Base-by-base conservation (phyloP, 2,888 invertebrate species). In the Caenorhabditis sp. region DNA sequence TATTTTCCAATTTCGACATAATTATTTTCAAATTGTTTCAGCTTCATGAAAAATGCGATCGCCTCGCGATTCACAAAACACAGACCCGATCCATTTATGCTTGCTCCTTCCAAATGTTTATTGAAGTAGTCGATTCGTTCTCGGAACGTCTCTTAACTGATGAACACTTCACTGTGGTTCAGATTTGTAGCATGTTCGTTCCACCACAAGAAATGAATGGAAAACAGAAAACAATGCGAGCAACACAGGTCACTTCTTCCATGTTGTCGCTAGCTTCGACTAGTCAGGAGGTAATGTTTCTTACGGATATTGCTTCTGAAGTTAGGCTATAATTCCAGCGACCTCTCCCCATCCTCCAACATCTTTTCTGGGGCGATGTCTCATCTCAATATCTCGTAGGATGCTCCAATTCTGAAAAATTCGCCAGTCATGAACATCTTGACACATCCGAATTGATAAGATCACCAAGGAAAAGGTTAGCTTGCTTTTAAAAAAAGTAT, bases 331-430 rank as follows among this genome's bases (percentile, higher is more conserved):
- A n/a, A 50, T 50, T 50, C 12, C 69, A 76, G 12, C 53, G 66
- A 20, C 71, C 80, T 27, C 64, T 80, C 21, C 80, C 80, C 12
- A 67, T 80, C 14, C 68, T 80, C 20, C 74, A 80, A 57, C 80
- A 80, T 52, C 65, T 80, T 4, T 80, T 78, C 50, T 80, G 77
- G 78, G 80, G 80, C 14, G 80, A 80, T 61, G 54, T 52, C 12
- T 23, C 62, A 12, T 43, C 43, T 5, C 7, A 43, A 7, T 43
- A 17, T 43, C 14, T 61, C 2, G 54, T n/a, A 3, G 54, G 23
- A 23, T 12, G n/a, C 10, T 23, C 23, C 2, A 8, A 8, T 31
- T 31, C 31, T 31, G 31, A 31, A 31, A 31, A 31, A 31, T 31
- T 31, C 10, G 31, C 31, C 5, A 31, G 31, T 31, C 31, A 31